phyloP scores from a whole-genome alignment of 1,140 invertebrate species.

The Cyphomyrmex costatus region DNA sequence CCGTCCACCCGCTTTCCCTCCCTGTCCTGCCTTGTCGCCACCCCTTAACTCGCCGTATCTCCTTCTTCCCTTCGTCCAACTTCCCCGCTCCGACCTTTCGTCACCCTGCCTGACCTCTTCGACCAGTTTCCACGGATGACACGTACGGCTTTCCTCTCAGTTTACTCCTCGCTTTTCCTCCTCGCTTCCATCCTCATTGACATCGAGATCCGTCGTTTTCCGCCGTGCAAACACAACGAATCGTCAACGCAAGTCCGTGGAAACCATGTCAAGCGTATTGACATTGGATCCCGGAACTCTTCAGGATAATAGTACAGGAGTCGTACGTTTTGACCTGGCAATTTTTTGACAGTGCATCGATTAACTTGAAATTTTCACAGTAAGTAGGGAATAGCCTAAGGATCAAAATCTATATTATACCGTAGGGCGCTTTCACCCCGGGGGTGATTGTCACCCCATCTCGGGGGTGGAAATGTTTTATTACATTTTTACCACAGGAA shows the following conservation, averaged over 20 bases:
- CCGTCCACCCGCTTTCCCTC: slow-evolving; percentile 34
- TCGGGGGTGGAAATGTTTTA: no score
- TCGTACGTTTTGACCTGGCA: no score
- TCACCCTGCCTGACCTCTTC: slow-evolving; percentile 51
- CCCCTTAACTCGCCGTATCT: slow-evolving; percentile 64
- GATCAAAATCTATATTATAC: no score
- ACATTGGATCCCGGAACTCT: slow-evolving; percentile 28
- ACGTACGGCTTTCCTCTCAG: slow-evolving; percentile 30
- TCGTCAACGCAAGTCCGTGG: slow-evolving; percentile 13
- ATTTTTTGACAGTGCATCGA: no score
- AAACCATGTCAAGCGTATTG: slow-evolving; percentile 56
- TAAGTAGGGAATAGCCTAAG: no score
- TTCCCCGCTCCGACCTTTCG: slow-evolving; percentile 9
- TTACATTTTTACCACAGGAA: no score
- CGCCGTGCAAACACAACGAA: slow-evolving; percentile 49
- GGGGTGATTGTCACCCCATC: no score
- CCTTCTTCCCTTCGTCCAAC: slow-evolving; percentile 38
- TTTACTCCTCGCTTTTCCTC: not conserved
- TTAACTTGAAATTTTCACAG: no score
- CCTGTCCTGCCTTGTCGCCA: slow-evolving; percentile 53
- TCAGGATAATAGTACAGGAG: not conserved
- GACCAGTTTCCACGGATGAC: slow-evolving; percentile 47
- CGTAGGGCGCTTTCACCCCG: no score
- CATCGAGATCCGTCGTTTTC: slow-evolving; percentile 28
- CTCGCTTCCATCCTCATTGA: not conserved